These are phyloP conservation scores for Apteryx owenii DNA, from an alignment of 2,113 vertebrate genomes.

Conservation along the genomic window DNA sequence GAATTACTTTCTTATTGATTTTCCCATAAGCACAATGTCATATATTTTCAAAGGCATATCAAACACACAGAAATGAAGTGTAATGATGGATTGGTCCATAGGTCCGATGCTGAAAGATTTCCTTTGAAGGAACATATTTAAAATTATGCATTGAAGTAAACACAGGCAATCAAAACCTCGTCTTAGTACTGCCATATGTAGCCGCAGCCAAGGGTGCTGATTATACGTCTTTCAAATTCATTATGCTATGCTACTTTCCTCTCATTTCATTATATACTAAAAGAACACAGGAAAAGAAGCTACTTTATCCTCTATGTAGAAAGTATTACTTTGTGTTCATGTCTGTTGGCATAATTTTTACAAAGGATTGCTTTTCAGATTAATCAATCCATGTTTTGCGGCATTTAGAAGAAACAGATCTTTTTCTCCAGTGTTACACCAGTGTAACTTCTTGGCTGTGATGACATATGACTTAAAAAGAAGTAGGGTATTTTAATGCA, in stretches of 20 bases:
- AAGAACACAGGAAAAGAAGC: background rate
- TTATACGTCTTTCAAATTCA: background rate
- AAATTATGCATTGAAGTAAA: background rate
- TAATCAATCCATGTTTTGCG: background rate
- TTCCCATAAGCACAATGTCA: background rate
- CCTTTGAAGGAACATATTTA: background rate
- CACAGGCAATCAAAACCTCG: background rate
- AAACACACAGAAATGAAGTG: background rate
- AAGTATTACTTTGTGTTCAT: background rate
- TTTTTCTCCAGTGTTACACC: background rate
- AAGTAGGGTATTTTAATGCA: background rate
- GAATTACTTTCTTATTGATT: background rate
- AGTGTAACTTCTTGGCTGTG: background rate
- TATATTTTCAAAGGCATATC: background rate
- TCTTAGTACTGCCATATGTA: background rate
- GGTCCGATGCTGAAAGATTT: background rate
- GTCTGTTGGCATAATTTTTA: background rate
- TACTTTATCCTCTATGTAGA: background rate
- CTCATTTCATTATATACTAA: background rate
- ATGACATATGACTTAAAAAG: background rate
- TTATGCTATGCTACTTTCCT: background rate
- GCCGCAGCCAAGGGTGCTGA: background rate
- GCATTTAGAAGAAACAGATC: background rate
- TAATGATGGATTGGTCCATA: background rate
- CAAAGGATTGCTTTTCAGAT: background rate